Evolutionary conservation across 2,113 vertebrate genomes (phyloP), one percentile per base, ranked within the genome.

Genomic region (Eretmodus cyanostictus): DNA sequence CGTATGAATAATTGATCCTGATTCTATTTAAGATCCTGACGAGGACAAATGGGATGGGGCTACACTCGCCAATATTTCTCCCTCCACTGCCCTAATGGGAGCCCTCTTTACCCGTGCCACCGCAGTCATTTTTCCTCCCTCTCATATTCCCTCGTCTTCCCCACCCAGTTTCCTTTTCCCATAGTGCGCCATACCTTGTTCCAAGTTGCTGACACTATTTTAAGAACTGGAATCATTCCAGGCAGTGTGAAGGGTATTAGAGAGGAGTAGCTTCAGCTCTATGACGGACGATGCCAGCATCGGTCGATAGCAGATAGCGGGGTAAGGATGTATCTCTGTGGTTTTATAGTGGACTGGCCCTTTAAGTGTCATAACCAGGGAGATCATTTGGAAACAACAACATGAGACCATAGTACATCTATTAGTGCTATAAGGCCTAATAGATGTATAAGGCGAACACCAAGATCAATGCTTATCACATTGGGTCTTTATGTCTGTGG

Each of bases 21-120:
- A 91, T 95, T 96, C 95, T 95, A 95, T 95, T 95, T 95, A 93
- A 95, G 93, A 94, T 94, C 95, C 80, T 90, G 94, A 95, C 91
- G 83, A 94, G 94, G 93, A 95, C 94, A 96, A 95, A 96, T 94
- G 93, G 92, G 68, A 88, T 42, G 19, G 91, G 91, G 84, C 91
- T 87, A 34, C 90, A 89, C 86, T 89, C 89, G 89, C 89, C 95
- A 94, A 95, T 95, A 94, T 94, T 92, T 95, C 92, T 95, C 80
- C 89, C 93, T 93, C 89, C 92, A 85, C 80, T 92, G 93, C 89
- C 90, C 92, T 91, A 94, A 96, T 93, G 90, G 93, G 84, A 91
- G 87, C 68, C 84, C 86, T 92, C 89, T 93, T 93, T 93, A 89
- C 80, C 84, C 53, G 9, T 80, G 34, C 83, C 36, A 86, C 88